phyloP scores from a whole-genome alignment of 2,797 vertebrate species.

The Avahi laniger region DNA sequence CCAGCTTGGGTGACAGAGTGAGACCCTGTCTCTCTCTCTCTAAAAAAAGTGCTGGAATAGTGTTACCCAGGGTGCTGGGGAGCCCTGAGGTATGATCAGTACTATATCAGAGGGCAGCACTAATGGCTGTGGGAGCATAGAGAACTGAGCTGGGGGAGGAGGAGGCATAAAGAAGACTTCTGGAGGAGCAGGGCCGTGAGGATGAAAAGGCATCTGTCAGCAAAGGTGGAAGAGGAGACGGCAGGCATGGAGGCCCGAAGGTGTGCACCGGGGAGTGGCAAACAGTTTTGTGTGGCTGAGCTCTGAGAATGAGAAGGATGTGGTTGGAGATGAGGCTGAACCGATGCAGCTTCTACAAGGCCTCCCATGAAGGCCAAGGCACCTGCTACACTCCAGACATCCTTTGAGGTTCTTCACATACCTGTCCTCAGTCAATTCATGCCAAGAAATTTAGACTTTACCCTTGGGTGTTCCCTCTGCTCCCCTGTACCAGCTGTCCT shows the following conservation, averaged over 20 bases:
- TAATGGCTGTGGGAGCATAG: neutral
- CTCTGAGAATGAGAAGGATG: neutral
- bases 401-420: neutral
- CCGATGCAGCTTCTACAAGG: neutral
- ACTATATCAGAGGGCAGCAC: neutral
- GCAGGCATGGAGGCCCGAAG: neutral
- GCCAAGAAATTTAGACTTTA: constrained; percentile 1
- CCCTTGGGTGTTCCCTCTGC: neutral
- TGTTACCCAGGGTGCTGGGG: neutral
- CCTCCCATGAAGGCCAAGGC: neutral
- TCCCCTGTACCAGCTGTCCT: neutral
- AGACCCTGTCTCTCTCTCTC: neutral
- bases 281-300: neutral
- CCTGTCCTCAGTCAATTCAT: neutral
- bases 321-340: neutral
- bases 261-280: neutral
- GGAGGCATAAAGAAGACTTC: neutral
- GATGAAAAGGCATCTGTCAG: neutral
- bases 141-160: neutral
- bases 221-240: neutral
- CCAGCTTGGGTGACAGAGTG: neutral
- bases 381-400: neutral
- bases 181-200: neutral
- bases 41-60: neutral
- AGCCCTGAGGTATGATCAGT: neutral